phyloP scores from a whole-genome alignment of 1,140 invertebrate genomes.

The Philotrypesis tridentata region DNA sequence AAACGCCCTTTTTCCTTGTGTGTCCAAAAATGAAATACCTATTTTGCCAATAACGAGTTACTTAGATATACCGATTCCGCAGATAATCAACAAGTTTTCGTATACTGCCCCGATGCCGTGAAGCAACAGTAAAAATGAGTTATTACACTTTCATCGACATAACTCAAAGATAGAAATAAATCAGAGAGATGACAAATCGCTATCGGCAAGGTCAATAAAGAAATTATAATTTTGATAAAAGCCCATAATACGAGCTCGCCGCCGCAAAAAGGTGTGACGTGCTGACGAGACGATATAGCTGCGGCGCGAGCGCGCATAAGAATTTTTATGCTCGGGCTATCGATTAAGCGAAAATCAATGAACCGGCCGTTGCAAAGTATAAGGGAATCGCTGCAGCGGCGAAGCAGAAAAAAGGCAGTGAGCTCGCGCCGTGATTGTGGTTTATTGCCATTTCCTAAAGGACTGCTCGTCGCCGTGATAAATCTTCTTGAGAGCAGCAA shows the following conservation, averaged over 20 bases:
- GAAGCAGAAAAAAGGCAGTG: constrained; percentile 8
- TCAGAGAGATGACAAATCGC: neutral
- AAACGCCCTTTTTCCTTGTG: too few species aligned
- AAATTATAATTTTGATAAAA: neutral
- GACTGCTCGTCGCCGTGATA: constrained; percentile 43
- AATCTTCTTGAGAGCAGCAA: constrained; percentile 42
- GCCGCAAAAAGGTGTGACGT: neutral
- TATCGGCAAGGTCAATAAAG: neutral
- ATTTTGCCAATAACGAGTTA: neutral
- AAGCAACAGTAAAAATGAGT: neutral
- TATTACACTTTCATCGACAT: neutral
- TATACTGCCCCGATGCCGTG: too few species aligned
- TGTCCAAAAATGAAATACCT: neutral
- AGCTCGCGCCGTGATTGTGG: constrained; percentile 37
- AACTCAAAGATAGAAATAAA: neutral
- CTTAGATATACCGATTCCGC: too few species aligned
- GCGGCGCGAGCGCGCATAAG: neutral
- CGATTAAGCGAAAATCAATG: constrained; percentile 32
- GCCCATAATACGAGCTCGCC: neutral
- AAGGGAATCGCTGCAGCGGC: constrained; percentile 9
- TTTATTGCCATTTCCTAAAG: constrained; percentile 47
- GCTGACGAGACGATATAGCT: neutral
- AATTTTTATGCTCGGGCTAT: neutral
- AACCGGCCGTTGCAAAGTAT: constrained; percentile 3
- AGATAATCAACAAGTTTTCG: neutral